These are phyloP conservation scores for Peromyscus melanophrys DNA, from an alignment of 2,797 vertebrate species.

Conservation along the genomic window DNA sequence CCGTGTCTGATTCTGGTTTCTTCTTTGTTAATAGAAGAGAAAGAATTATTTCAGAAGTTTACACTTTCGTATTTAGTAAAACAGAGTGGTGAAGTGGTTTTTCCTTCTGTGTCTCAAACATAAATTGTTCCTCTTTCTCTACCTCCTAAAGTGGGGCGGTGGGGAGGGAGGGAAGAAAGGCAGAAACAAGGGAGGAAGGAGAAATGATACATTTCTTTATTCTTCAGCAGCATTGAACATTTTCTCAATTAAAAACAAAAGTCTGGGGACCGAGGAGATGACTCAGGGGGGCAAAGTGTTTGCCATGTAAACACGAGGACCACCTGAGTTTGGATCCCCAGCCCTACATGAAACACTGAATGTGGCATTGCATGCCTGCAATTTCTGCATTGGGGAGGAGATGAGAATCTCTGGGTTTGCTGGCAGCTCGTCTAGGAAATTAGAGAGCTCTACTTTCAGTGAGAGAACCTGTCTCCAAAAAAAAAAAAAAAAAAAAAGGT, in stretches of 20 bases:
- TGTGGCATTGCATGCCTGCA: not conserved
- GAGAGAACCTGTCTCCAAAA: not conserved
- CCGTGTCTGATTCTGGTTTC: not conserved
- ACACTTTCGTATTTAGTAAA: not conserved
- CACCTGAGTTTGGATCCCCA: not conserved
- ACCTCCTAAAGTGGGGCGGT: not conserved
- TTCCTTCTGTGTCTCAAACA: slow-evolving; percentile 29
- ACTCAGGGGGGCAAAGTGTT: not conserved
- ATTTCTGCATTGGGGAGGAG: not conserved
- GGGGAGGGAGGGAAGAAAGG: not conserved
- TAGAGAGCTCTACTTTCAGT: not conserved
- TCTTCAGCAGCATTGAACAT: not conserved
- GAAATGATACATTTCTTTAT: not conserved
- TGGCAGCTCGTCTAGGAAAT: not conserved
- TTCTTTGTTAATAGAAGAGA: slow-evolving; percentile 25
- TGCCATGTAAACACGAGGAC: not conserved
- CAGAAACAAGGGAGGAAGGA: not conserved
- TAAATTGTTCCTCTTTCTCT: slow-evolving; percentile 4
- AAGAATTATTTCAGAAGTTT: slow-evolving; percentile 40
- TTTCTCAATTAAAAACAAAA: slow-evolving; percentile 40
- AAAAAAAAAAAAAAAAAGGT: not conserved
- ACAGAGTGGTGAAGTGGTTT: not conserved
- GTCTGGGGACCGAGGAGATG: not conserved
- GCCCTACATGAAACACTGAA: not conserved
- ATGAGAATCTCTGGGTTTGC: not conserved